Conservation (phyloP, 1,140 invertebrate genomes). For the Bombus superbus region DNA sequence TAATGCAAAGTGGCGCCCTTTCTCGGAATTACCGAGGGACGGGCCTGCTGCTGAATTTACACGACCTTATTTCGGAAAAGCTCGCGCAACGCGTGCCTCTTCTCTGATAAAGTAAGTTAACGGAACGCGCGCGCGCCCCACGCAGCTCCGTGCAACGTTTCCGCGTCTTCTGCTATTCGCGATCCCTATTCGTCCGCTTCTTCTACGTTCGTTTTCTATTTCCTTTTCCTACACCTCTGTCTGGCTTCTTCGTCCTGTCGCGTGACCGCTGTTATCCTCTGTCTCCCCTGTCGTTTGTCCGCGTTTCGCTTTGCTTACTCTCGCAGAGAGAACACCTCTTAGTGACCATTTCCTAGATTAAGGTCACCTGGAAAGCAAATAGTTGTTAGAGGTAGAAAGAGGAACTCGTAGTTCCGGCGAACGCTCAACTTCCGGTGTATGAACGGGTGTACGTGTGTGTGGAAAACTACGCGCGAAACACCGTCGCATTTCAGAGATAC, state of each 20-base stretch:
- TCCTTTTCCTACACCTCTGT: background rate
- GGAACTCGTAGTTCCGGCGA: constrained; percentile 13
- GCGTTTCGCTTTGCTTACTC: constrained; percentile 36
- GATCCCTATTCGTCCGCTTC: no score
- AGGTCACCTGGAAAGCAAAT: constrained; percentile 70
- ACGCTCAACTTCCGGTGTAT: constrained; percentile 55
- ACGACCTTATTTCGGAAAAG: constrained; percentile 19
- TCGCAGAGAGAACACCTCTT: constrained; percentile 55
- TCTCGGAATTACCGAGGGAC: constrained; percentile 17
- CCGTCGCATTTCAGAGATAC: constrained; percentile 41
- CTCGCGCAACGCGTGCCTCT: background rate
- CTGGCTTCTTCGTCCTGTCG: background rate
- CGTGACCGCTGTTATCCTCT: background rate
- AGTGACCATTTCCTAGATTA: constrained; percentile 71
- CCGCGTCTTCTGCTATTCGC: background rate
- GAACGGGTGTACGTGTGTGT: constrained; percentile 41
- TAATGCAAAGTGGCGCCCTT: constrained; percentile 17
- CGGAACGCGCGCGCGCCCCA: background rate
- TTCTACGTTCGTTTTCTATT: background rate
- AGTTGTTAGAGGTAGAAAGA: constrained; percentile 58
- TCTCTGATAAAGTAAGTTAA: background rate
- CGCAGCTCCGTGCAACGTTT: no score
- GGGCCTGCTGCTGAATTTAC: constrained; percentile 11
- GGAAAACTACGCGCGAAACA: constrained; percentile 61
- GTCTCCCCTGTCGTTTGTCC: constrained; percentile 13